Base-by-base conservation (phyloP, 2,888 invertebrate species). In the Pinctada fucata region DNA sequence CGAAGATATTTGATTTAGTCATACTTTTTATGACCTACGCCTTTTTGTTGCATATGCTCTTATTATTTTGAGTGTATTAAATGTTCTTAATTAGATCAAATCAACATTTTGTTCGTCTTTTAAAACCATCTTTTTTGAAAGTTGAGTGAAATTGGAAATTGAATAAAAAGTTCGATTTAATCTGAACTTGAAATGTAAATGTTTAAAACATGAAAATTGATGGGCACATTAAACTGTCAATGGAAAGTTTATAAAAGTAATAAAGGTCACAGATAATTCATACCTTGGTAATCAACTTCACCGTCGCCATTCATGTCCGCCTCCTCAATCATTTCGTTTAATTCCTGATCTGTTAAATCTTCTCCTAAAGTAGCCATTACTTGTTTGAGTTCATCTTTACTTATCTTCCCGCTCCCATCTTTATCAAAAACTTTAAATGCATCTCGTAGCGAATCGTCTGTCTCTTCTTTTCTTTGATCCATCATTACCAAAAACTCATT, bases 341-440 rank as follows among this genome's bases (percentile, higher is more conserved):
- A 50, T 16, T 74, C 66, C 74, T 49, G 8, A 16, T 74, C 74
- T 8, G 74, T 66, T 10, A 66, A 10, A 10, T 45, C 8, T 49
- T 74, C 66, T 50, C 74, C 74, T 10, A 74, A n/a, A 52, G 8
- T 74, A 8, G 5, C 66, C 65, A 74, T 65, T 3, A 50, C 65
- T n/a, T 50, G n/a, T 4, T 50, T 65, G 68, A 80, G 67, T 52
- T 80, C 80, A 10, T 75, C 58, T 2, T 63, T 51, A 58, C 74
- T 77, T 70, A 80, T 74, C 47, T 51, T 31, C 49, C 80, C 80
- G 64, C 66, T 77, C 6, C 77, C 77, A 48, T 77, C 77, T 52
- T 75, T 80, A 51, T 80, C 80, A 69, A 80, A 74, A 49, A 77
- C 52, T 63, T 72, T 73, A 70, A 80, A 80, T 6, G 77, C 77